phyloP scores from a whole-genome alignment of 2,888 invertebrate species.

The Imbricaverruca yamaguchii region DNA sequence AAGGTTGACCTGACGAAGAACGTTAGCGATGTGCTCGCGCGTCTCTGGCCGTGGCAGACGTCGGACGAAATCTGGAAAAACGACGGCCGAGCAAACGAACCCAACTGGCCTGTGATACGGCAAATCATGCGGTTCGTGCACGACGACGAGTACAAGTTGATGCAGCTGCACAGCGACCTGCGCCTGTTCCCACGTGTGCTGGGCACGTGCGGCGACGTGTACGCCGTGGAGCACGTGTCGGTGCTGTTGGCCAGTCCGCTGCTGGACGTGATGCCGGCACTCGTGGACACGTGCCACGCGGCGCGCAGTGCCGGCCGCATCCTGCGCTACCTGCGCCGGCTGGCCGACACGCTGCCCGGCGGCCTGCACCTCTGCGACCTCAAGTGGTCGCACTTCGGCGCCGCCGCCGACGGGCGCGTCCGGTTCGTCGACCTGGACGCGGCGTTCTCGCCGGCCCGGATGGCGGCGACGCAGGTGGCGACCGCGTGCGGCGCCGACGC shows the following conservation, averaged over 20 bases:
- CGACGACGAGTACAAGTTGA: constrained; percentile 58
- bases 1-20: not conserved
- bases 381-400: constrained; percentile 58
- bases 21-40: not conserved
- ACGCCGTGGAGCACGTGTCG: constrained; percentile 54
- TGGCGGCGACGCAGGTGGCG: not conserved
- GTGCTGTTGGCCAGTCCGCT: not conserved
- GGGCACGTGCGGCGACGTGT: constrained; percentile 59
- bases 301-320: constrained; percentile 45
- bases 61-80: not conserved
- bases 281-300: constrained; percentile 27
- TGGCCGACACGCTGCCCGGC: constrained; percentile 53
- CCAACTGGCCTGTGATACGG: constrained; percentile 42
- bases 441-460: constrained; percentile 42
- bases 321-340: constrained; percentile 52
- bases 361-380: constrained; percentile 60
- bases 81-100: not conserved
- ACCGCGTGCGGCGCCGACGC: constrained; percentile 49
- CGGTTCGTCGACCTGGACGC: constrained; percentile 57
- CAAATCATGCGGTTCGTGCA: constrained; percentile 56
- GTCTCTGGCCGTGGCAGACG: not conserved
- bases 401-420: constrained; percentile 40
- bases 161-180: constrained; percentile 51
- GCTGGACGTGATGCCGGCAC: not conserved
- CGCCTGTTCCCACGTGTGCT: constrained; percentile 57